Conservation (phyloP, 2,888 invertebrate genomes). For the Amphimallon solstitiale region DNA sequence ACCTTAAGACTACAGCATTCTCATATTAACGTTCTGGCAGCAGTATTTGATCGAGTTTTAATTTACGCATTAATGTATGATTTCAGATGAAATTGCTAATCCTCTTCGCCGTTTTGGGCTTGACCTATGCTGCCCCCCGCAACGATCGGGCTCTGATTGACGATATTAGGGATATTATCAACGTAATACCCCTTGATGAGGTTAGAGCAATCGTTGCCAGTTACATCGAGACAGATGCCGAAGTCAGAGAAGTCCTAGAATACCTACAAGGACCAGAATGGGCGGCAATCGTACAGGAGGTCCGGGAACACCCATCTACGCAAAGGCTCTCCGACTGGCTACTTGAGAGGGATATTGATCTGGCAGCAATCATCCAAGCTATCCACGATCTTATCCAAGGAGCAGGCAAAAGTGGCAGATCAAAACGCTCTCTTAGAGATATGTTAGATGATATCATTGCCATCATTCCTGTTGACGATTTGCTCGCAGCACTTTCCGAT, state of each 20-base stretch:
- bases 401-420: not conserved
- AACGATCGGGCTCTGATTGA: slow-evolving; percentile 23
- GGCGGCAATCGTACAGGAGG: slow-evolving; percentile 44
- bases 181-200: slow-evolving; percentile 48
- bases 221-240: slow-evolving; percentile 48
- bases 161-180: slow-evolving; percentile 48
- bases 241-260: slow-evolving; percentile 46
- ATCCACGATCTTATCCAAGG: slow-evolving; percentile 44
- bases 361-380: slow-evolving; percentile 41
- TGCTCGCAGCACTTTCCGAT: slow-evolving; percentile 36
- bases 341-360: slow-evolving; percentile 45
- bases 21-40: too few species aligned
- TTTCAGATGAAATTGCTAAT: slow-evolving; percentile 45
- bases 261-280: slow-evolving; percentile 52
- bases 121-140: slow-evolving; percentile 39
- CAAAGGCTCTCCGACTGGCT: slow-evolving; percentile 45
- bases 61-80: not conserved
- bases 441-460: slow-evolving; percentile 43
- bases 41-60: too few species aligned
- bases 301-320: slow-evolving; percentile 40
- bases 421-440: slow-evolving; percentile 32
- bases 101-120: slow-evolving; percentile 39
- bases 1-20: too few species aligned
- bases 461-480: slow-evolving; percentile 31
- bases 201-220: slow-evolving; percentile 46